Base-by-base conservation (phyloP, 2,888 invertebrate species). In the Parascotia fuliginaria region DNA sequence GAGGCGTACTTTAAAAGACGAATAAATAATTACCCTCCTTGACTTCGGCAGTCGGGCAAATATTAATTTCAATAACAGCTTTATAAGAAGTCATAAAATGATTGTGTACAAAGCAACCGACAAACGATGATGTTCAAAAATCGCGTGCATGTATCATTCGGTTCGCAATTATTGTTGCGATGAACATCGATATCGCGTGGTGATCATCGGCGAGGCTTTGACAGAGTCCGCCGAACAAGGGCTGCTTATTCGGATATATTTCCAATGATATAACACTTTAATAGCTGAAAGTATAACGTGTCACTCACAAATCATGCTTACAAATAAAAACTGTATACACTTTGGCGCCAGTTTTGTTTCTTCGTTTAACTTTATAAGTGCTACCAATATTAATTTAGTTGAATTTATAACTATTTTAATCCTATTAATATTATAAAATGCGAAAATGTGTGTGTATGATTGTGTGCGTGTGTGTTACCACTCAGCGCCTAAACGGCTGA, bases 131-230 rank as follows among this genome's bases (percentile, higher is more conserved):
- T 77, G 79, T 77, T 75, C 64, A 68, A 75, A 70, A 70, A 81
- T 87, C 79, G 87, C 83, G 87, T 87, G 88, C 86, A 75, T 85
- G 84, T 88, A 89, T 88, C 89, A 89, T 85, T 90, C 78, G 75
- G 75, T 74, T 78, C 72, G 83, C 81, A 87, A 88, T 89, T 87
- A 90, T 87, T 81, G 80, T 76, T 77, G 75, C 79, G 65, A 68
- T 77, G 79, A 83, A 89, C 88, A 88, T 77, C 79, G 83, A 80
- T 86, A 88, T 89, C 79, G 89, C 85, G 88, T 88, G 86, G 86
- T 83, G 76, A 79, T 77, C 79, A 64, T 55, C 67, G 64, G 60
- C 67, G 66, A 57, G 64, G 74, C 75, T 75, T 72, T 76, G 77
- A 78, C 73, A 70, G 70, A 66, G 55, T 64, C 58, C 64, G 62